Evolutionary conservation across 2,888 invertebrate species (phyloP), one percentile per base, ranked within the genome.

Genomic region (Charanyca ferruginea): DNA sequence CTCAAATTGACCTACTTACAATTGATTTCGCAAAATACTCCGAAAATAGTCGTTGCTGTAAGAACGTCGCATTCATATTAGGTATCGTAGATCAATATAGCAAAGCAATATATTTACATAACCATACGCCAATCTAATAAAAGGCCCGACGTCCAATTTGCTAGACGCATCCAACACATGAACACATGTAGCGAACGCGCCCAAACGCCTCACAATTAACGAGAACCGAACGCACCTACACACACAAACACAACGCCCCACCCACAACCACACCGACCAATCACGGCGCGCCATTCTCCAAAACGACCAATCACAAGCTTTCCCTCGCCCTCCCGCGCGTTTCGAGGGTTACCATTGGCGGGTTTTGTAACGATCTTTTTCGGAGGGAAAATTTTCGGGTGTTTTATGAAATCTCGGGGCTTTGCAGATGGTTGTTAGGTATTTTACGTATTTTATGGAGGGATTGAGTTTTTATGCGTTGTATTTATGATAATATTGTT

Each of bases 401-500:
- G 92, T 91, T 92, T 91, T 92, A 93, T 92, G 90, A 90, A 91
- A 90, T 91, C 91, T 90, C 89, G 83, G 83, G 86, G 83, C 81
- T 77, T 73, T 62, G 83, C 76, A 80, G 80, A 77, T 72, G 80
- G 69, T 79, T 71, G 83, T 88, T 87, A 88, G 87, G 87, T 91
- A 90, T 88, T 91, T 92, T 92, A 92, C 91, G 87, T 91, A 89
- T 88, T 91, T 92, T 92, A 92, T 92, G 87, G 88, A 76, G 85
- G 84, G 86, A 88, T 88, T 90, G 87, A 90, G 86, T 91, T 91
- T 91, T 92, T 91, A 91, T 89, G 90, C 89, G 88, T 86, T 85
- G 86, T 85, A 79, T 81, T 92, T 94, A 94, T 94, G 91, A 94
- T 94, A 94, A 94, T 94, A 89, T 89, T 84, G 92, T 94, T 94